Evolutionary conservation across 2,113 vertebrate species (phyloP), one percentile per base, ranked within the genome.

Genomic region (Romanogobio albipinnatus): DNA sequence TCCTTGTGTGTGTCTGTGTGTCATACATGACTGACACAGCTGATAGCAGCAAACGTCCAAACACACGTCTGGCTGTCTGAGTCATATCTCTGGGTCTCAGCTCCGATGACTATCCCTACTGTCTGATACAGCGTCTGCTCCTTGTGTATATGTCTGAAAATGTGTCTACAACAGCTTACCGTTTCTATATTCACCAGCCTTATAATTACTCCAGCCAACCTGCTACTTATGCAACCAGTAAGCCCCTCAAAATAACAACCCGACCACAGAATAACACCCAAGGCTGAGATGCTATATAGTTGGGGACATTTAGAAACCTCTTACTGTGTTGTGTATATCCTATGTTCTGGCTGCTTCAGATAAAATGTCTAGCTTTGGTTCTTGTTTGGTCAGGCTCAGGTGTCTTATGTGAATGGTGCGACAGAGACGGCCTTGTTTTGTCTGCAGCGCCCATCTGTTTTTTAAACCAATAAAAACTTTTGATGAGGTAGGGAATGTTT

Each of bases 381-480:
- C 13, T 87, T 64, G 43, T 76, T 61, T 84, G 64, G 36, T 58
- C 26, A 64, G 51, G 83, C 83, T 68, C 82, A 36, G 83, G 78
- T 84, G 86, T 15, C 19, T 84, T 33, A 39, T 58, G 80, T 49
- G 70, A 56, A 79, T 5, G 61, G 68, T 22, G 62, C 22, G 81
- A 76, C 36, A 71, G 47, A 59, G 82, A 71, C 70, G 43, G 56
- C 64, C 45, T 51, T 81, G 82, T 74, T 87, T 85, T 81, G 74
- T 76, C 68, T 74, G 74, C 51, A 9, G 39, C 11, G 11, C 82
- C 66, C 58, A 76, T 86, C 86, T 88, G 84, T 70, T 88, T 87
- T 29, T 59, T 61, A 59, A 88, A 81, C 76, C n/a, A 66, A 86
- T 89, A 79, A 84, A 87, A 87, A 36, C 45, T 66, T 82, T 84